These are phyloP conservation scores for Atta colombica DNA, from an alignment of 1,140 invertebrate genomes.

Conservation along the genomic window DNA sequence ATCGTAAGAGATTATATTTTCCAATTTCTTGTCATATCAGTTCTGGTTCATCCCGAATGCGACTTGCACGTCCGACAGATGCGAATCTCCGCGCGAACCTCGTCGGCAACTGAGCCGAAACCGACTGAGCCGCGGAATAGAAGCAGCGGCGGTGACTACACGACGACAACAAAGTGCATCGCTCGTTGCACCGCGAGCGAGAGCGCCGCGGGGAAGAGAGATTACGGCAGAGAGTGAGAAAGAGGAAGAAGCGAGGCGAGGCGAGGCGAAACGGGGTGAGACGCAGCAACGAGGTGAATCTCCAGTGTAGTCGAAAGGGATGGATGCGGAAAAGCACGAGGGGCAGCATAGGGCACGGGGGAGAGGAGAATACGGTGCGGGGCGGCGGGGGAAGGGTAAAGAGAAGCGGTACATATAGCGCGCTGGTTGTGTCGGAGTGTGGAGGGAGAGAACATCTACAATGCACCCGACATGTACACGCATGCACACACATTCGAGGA, in stretches of 20 bases:
- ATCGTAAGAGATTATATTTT: background rate
- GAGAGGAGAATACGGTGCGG: slow-evolving; percentile 22
- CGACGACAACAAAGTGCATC: slow-evolving; percentile 67
- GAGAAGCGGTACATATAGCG: slow-evolving; percentile 46
- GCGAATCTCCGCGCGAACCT: slow-evolving; percentile 58
- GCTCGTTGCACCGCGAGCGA: slow-evolving; percentile 72
- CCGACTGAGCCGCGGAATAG: slow-evolving; percentile 76
- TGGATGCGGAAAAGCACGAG: slow-evolving; percentile 58
- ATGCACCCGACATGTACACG: slow-evolving; percentile 66
- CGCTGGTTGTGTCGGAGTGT: slow-evolving; percentile 37
- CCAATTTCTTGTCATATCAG: background rate
- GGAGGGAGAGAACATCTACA: slow-evolving; percentile 72
- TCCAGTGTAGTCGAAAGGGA: slow-evolving; percentile 68
- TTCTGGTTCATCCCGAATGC: background rate
- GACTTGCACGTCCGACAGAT: slow-evolving; percentile 12
- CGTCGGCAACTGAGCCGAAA: slow-evolving; percentile 74
- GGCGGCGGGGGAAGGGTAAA: background rate
- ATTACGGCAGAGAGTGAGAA: slow-evolving; percentile 48
- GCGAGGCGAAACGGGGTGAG: slow-evolving; percentile 53
- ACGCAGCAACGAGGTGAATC: slow-evolving; percentile 71
- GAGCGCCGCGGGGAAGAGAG: slow-evolving; percentile 54
- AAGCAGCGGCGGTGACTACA: slow-evolving; percentile 72
- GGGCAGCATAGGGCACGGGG: slow-evolving; percentile 33
- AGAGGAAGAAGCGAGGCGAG: slow-evolving; percentile 34
- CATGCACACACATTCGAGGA: slow-evolving; percentile 65